These are phyloP conservation scores for Drosophila nigrodunni DNA, from an alignment of 1,140 invertebrate species.

Conservation along the genomic window DNA sequence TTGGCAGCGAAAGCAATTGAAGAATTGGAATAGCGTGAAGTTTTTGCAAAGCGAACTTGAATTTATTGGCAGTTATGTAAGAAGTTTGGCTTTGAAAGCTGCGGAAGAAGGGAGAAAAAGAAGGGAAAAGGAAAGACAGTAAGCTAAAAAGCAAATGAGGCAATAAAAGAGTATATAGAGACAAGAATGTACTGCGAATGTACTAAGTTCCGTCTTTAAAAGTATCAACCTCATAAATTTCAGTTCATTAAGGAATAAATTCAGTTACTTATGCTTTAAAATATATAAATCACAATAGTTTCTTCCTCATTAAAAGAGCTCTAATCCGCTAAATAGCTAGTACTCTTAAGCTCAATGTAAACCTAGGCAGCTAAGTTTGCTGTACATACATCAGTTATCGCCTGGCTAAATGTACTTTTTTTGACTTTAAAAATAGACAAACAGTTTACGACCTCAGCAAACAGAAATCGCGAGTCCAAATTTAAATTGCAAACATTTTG, in stretches of 20 bases:
- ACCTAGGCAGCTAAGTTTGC: not conserved
- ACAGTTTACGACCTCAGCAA: conserved; percentile 38
- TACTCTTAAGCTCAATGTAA: not conserved
- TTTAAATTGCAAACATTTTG: conserved; percentile 21
- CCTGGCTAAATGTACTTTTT: conserved; percentile 15
- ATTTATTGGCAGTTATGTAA: conserved; percentile 33
- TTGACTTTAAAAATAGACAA: conserved; percentile 31
- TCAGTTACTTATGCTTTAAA: too few relatives aligned
- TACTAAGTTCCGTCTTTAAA: too few relatives aligned
- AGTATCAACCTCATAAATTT: too few relatives aligned
- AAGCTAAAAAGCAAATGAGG: not conserved
- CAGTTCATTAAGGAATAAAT: too few relatives aligned
- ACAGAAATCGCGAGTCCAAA: conserved; percentile 34
- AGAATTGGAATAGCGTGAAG: conserved; percentile 3
- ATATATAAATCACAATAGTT: not conserved
- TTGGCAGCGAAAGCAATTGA: conserved; percentile 29
- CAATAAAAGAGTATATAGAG: not conserved
- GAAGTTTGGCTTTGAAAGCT: conserved; percentile 21
- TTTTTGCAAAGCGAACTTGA: conserved; percentile 28
- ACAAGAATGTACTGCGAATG: too few relatives aligned
- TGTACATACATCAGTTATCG: conserved; percentile 1
- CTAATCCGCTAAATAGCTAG: not conserved
- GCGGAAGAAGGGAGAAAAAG: not conserved
- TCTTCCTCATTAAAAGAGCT: not conserved
- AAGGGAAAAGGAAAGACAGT: not conserved